Evolutionary conservation across 2,888 invertebrate genomes (phyloP).

Genomic region (Thyatira batis): DNA sequence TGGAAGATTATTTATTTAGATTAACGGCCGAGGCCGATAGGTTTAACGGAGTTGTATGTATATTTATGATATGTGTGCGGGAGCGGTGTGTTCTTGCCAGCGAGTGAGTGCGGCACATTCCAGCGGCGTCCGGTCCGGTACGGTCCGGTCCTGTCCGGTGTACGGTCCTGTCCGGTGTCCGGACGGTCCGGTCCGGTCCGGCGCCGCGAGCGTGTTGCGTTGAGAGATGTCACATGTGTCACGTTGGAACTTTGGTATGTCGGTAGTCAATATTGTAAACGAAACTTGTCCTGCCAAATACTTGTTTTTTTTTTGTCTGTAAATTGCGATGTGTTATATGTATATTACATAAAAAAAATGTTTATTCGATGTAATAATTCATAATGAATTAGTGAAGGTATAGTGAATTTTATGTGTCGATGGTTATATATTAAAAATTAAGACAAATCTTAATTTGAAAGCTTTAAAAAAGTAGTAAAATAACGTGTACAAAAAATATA

Average conservation of each 20-base stretch:
- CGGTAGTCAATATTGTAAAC: slow-evolving; percentile 32
- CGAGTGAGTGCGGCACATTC: slow-evolving; percentile 1
- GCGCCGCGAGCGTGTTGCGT: slow-evolving; percentile 2
- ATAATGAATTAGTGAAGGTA: slow-evolving; percentile 49
- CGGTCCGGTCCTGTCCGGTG: background rate
- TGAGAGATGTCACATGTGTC: slow-evolving; percentile 5
- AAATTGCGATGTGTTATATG: slow-evolving; percentile 39
- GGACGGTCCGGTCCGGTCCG: background rate
- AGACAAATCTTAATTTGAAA: slow-evolving; percentile 74
- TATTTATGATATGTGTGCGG: slow-evolving; percentile 10
- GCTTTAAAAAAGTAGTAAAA: slow-evolving; percentile 71
- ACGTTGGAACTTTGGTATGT: slow-evolving; percentile 8
- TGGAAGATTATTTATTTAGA: slow-evolving; percentile 15
- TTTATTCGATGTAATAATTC: slow-evolving; percentile 45
- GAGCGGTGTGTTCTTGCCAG: background rate
- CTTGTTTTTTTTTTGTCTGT: slow-evolving; percentile 33
- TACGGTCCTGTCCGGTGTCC: too few relatives aligned
- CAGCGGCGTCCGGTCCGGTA: background rate
- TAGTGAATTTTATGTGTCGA: slow-evolving; percentile 47
- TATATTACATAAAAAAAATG: slow-evolving; percentile 43
- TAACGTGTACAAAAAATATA: slow-evolving; percentile 66
- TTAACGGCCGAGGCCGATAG: slow-evolving; percentile 9
- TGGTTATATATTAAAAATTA: slow-evolving; percentile 49
- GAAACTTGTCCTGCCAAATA: slow-evolving; percentile 49
- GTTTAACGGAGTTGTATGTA: slow-evolving; percentile 12